Evolutionary conservation across 2,113 vertebrate genomes (phyloP).

Genomic region (Sinocyclocheilus grahami): DNA sequence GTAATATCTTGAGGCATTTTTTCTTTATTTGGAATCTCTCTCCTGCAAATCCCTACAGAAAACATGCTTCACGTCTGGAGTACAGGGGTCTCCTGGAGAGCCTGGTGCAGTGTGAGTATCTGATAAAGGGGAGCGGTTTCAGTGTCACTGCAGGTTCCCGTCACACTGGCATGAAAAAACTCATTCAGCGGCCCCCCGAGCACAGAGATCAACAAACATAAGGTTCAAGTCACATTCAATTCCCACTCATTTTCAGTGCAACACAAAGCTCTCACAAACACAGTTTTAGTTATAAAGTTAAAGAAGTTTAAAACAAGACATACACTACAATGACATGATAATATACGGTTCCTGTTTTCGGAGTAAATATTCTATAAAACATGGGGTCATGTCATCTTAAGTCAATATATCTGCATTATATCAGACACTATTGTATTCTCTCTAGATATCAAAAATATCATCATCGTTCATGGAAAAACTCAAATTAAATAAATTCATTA

Average conservation of each 20-base stretch:
- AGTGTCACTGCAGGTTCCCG: constrained; percentile 43
- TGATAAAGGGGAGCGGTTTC: constrained; percentile 33
- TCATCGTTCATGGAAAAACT: neutral
- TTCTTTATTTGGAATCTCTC: constrained; percentile 8
- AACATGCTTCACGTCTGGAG: neutral
- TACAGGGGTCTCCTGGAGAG: constrained; percentile 6
- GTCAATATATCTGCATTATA: neutral
- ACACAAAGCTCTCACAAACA: neutral
- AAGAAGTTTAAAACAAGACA: neutral
- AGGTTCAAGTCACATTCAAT: constrained; percentile 62
- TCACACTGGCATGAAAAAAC: constrained; percentile 23
- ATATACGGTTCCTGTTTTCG: neutral
- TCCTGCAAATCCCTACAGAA: neutral
- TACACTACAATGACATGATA: neutral
- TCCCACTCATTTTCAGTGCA: constrained; percentile 5
- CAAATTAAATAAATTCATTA: neutral
- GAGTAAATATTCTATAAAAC: neutral
- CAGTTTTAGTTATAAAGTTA: neutral
- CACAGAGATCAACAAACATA: constrained; percentile 57
- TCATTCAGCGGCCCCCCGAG: constrained; percentile 39
- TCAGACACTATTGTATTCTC: neutral
- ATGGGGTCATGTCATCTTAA: neutral
- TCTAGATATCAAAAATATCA: neutral
- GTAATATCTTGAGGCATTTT: constrained; percentile 5
- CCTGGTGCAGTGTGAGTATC: constrained; percentile 1